These are phyloP conservation scores for Agonopterix heracliana DNA, from an alignment of 2,888 invertebrate genomes.

Conservation along the genomic window DNA sequence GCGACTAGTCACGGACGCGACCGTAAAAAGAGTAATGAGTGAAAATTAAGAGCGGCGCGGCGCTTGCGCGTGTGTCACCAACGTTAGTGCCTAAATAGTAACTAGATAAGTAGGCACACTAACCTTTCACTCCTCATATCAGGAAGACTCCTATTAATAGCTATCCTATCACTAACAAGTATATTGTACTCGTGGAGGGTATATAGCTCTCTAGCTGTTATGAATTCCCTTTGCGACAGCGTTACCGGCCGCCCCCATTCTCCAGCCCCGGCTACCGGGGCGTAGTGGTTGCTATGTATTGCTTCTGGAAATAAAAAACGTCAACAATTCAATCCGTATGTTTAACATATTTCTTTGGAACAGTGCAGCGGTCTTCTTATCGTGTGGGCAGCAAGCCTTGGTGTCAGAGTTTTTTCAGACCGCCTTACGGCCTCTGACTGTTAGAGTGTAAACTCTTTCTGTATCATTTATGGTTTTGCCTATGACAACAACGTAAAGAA, in stretches of 20 bases:
- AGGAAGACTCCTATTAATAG: conserved; percentile 88
- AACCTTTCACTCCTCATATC: conserved; percentile 90
- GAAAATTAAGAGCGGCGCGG: not conserved
- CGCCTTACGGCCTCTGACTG: too few species aligned
- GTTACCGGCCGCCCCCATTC: conserved; percentile 87
- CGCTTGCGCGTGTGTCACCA: not conserved
- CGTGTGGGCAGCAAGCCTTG: too few species aligned
- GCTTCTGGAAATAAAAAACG: conserved; percentile 67
- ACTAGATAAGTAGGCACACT: not conserved
- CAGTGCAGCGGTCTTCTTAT: too few species aligned
- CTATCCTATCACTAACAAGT: conserved; percentile 90
- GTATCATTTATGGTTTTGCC: too few species aligned
- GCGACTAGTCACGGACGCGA: too few species aligned
- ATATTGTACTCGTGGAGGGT: conserved; percentile 92
- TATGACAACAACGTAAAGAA: too few species aligned
- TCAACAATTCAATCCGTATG: not conserved
- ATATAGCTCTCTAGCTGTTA: conserved; percentile 86
- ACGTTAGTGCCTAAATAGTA: too few species aligned
- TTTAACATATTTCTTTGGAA: not conserved
- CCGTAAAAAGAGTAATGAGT: not conserved
- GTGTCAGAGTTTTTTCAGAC: too few species aligned
- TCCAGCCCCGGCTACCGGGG: conserved; percentile 84
- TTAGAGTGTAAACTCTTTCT: too few species aligned
- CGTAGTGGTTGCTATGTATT: conserved; percentile 85
- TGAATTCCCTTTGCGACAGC: conserved; percentile 83